These are phyloP conservation scores for Euplexia lucipara DNA, from an alignment of 2,888 invertebrate genomes.

Conservation along the genomic window DNA sequence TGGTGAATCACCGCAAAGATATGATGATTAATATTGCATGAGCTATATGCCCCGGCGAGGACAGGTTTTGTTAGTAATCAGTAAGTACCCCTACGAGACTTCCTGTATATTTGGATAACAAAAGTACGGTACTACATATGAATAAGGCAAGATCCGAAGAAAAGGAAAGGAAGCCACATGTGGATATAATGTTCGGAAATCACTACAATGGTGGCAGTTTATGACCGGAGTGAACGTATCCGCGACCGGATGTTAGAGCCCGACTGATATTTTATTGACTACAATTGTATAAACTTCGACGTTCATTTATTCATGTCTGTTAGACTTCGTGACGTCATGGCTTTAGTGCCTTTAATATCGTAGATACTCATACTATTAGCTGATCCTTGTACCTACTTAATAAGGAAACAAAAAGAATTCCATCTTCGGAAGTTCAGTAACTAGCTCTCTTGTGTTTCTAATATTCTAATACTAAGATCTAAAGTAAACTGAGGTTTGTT, in stretches of 20 bases:
- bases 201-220: slow-evolving; percentile 49
- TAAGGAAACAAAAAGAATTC: too few species aligned
- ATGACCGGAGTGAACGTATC: slow-evolving; percentile 43
- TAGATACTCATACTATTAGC: too few species aligned
- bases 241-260: slow-evolving; percentile 38
- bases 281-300: slow-evolving; percentile 30
- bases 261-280: slow-evolving; percentile 38
- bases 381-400: too few species aligned
- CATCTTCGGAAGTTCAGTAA: too few species aligned
- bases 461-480: too few species aligned
- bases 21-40: background rate
- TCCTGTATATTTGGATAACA: slow-evolving; percentile 21
- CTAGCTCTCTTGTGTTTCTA: too few species aligned
- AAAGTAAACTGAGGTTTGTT: too few species aligned
- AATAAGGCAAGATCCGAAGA: slow-evolving; percentile 32
- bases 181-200: slow-evolving; percentile 52
- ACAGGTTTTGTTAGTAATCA: background rate
- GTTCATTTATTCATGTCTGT: slow-evolving; percentile 8
- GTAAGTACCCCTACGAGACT: background rate
- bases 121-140: slow-evolving; percentile 20
- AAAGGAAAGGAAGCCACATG: slow-evolving; percentile 40
- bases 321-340: too few species aligned
- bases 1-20: background rate
- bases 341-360: too few species aligned
- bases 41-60: background rate